These are phyloP conservation scores for Rhabdornis inornatus DNA, from an alignment of 2,113 vertebrate species.

Conservation along the genomic window DNA sequence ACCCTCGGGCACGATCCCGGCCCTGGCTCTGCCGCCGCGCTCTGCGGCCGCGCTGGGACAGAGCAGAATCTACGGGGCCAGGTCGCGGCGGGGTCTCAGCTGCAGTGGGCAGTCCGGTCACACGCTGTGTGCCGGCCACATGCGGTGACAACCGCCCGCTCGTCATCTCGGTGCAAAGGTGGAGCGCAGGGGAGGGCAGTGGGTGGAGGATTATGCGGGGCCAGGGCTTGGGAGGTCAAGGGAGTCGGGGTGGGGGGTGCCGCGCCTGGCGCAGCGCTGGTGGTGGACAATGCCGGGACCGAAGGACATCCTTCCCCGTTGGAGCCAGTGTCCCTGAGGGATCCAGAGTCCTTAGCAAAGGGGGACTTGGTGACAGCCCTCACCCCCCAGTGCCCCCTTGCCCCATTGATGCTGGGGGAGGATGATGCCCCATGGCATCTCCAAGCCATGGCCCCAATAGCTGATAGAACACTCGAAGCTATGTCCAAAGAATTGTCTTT, in stretches of 20 bases:
- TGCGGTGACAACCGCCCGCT: background rate
- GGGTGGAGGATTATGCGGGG: background rate
- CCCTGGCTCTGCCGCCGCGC: background rate
- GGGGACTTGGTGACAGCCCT: background rate
- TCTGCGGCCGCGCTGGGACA: background rate
- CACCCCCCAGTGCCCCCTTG: background rate
- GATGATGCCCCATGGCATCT: too few relatives aligned
- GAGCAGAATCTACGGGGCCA: background rate
- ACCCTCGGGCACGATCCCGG: background rate
- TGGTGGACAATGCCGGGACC: background rate
- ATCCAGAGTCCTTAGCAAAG: background rate
- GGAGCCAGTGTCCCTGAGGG: background rate
- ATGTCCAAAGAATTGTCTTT: constrained; percentile 16
- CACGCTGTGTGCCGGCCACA: background rate
- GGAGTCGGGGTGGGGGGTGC: rapidly evolving
- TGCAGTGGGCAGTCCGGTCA: background rate
- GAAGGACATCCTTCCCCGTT: background rate
- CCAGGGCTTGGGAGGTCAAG: background rate
- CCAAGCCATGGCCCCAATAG: rapidly evolving
- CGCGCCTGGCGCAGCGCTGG: rapidly evolving
- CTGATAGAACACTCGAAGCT: background rate
- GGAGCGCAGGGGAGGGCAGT: too few relatives aligned
- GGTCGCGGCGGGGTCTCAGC: background rate
- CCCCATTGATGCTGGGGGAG: background rate
- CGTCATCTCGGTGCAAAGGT: background rate